These are phyloP conservation scores for Andrena cerasifolii DNA, from an alignment of 1,140 invertebrate species.

Conservation along the genomic window DNA sequence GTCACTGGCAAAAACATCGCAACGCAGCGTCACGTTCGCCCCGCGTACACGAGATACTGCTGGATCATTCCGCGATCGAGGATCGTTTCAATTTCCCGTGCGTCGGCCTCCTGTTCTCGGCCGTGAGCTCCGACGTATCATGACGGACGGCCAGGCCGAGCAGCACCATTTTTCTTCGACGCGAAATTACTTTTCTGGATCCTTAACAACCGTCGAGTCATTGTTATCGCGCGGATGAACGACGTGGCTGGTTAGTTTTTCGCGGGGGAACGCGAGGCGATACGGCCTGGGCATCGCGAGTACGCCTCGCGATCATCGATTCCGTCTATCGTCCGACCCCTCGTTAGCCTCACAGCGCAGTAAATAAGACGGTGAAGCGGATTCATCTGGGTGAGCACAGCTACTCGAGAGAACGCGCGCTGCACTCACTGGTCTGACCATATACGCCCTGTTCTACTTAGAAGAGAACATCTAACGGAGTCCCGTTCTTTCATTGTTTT, in stretches of 20 bases:
- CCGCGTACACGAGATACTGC: slow-evolving; percentile 19
- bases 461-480: not conserved
- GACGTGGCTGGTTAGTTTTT: slow-evolving; percentile 20
- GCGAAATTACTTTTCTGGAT: slow-evolving; percentile 56
- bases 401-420: not conserved
- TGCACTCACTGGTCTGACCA: not conserved
- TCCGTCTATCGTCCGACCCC: not conserved
- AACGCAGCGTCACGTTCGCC: slow-evolving; percentile 47
- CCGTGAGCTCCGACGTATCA: slow-evolving; percentile 36
- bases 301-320: slow-evolving; percentile 12
- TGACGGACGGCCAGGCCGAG: slow-evolving; percentile 21
- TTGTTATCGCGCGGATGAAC: slow-evolving; percentile 59
- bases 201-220: slow-evolving; percentile 69
- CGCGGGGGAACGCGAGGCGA: slow-evolving; percentile 26
- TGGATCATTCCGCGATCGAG: slow-evolving; percentile 41
- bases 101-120: slow-evolving; percentile 40
- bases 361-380: slow-evolving; percentile 10
- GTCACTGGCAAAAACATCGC: slow-evolving; percentile 43
- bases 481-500: not conserved
- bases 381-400: not conserved
- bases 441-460: not conserved
- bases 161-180: slow-evolving; percentile 62
- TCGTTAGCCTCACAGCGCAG: not conserved
- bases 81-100: slow-evolving; percentile 63
- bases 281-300: not conserved